Evolutionary conservation across 2,113 vertebrate species (phyloP).

Genomic region (Thalassarche chlororhynchos): DNA sequence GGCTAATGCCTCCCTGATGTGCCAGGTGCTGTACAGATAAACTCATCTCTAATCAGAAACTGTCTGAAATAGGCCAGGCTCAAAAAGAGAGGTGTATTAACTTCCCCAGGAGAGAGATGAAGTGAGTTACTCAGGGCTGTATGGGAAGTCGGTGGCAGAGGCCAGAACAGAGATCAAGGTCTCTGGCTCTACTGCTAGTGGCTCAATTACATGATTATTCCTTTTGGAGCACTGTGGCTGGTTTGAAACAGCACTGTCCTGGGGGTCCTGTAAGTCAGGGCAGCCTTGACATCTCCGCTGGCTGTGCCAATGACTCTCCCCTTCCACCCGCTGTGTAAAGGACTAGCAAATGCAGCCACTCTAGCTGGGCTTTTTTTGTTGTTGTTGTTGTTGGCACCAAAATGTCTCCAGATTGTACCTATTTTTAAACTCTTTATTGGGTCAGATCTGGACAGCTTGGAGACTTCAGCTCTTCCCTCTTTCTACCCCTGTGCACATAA

Average conservation of each 20-base stretch:
- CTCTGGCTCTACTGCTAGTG: background rate
- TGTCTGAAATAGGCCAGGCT: background rate
- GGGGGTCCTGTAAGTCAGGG: background rate
- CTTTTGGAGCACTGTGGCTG: background rate
- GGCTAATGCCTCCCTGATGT: background rate
- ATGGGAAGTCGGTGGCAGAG: background rate
- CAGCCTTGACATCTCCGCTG: constrained; percentile 11
- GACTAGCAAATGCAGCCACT: background rate
- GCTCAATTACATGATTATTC: background rate
- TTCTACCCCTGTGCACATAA: constrained; percentile 56
- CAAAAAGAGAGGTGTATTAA: background rate
- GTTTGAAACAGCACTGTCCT: background rate
- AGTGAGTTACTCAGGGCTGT: background rate
- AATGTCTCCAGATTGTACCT: constrained; percentile 75
- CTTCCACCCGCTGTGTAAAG: background rate
- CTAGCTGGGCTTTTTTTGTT: constrained; percentile 1
- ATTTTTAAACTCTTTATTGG: constrained; percentile 76
- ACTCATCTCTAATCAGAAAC: background rate
- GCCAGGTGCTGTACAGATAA: background rate
- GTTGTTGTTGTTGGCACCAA: constrained; percentile 65
- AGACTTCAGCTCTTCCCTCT: constrained; percentile 47
- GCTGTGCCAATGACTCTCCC: background rate
- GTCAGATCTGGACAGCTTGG: constrained; percentile 79
- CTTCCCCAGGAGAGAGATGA: background rate
- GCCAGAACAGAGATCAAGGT: background rate